These are phyloP conservation scores for Drosophila acutilabella DNA, from an alignment of 2,888 invertebrate genomes.

Conservation along the genomic window DNA sequence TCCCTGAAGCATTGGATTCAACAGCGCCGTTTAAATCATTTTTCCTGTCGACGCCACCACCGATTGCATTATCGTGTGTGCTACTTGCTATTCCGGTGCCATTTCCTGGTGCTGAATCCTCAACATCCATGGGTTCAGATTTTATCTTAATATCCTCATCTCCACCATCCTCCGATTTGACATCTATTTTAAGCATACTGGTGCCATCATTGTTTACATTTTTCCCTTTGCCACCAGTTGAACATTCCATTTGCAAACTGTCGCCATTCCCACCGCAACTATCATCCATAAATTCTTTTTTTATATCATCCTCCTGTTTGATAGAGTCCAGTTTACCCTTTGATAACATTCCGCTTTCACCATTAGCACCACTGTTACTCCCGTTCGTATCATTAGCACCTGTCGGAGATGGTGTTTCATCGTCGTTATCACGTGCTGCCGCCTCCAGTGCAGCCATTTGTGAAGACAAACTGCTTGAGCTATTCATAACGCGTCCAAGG, in stretches of 20 bases:
- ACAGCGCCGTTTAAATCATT: slow-evolving; percentile 88
- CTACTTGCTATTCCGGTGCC: slow-evolving; percentile 25
- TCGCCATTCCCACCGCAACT: slow-evolving; percentile 82
- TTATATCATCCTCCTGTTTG: slow-evolving; percentile 89
- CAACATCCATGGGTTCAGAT: slow-evolving; percentile 85
- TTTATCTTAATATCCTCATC: slow-evolving; percentile 81
- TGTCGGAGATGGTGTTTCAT: slow-evolving; percentile 87
- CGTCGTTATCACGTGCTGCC: slow-evolving; percentile 88
- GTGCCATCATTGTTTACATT: slow-evolving; percentile 88
- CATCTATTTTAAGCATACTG: slow-evolving; percentile 75
- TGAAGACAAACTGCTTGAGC: slow-evolving; percentile 87
- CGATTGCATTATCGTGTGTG: slow-evolving; percentile 59
- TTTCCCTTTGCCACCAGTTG: slow-evolving; percentile 86
- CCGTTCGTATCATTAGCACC: slow-evolving; percentile 80
- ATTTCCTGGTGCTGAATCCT: slow-evolving; percentile 64
- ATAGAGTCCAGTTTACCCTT: slow-evolving; percentile 89
- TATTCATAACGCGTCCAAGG: slow-evolving; percentile 64
- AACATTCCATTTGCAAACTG: slow-evolving; percentile 85
- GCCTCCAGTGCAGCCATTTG: slow-evolving; percentile 91
- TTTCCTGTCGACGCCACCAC: slow-evolving; percentile 85
- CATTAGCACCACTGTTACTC: slow-evolving; percentile 60
- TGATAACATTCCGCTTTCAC: slow-evolving; percentile 81
- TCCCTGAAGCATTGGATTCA: slow-evolving; percentile 69
- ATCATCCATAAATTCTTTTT: slow-evolving; percentile 88
- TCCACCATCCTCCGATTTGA: slow-evolving; percentile 76